Evolutionary conservation across 2,113 vertebrate species (phyloP), one percentile per base, ranked within the genome.

Genomic region (Platichthys flesus): DNA sequence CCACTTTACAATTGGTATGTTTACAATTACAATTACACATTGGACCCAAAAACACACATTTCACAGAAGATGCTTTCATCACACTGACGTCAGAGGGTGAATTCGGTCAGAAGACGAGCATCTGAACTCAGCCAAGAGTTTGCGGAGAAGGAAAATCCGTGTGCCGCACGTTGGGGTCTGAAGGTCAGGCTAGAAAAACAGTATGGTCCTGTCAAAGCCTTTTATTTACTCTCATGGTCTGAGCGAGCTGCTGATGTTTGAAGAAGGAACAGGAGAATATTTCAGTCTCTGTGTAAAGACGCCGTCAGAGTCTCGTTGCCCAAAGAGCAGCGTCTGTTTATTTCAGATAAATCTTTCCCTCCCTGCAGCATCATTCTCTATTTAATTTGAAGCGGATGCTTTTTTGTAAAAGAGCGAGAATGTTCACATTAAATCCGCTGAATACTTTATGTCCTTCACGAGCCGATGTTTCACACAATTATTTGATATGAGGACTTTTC

Each of bases 321-420:
- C 71, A 71, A 49, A 87, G 88, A 88, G 67, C 52, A 26, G 28
- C 23, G 82, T 82, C 84, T 93, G 92, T 89, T 93, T 92, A 81
- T 88, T 84, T 28, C 84, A 79, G 90, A 94, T 94, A 94, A 92
- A 92, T 93, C 82, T 82, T 31, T 9, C 51, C 85, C 82, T 61
- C 84, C 87, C 83, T 55, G 31, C 13, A 84, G 88, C 88, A 86
- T 82, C 66, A 69, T 62, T 78, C 77, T 69, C 76, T 73, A 79
- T 87, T 55, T 84, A 85, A 91, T 70, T 91, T 89, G 68, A 83
- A 86, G 56, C 76, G 75, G 74, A 73, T 80, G 71, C 74, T 47
- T 64, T 64, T 63, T 42, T 8, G 9, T 21, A 2, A 24, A 54
- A 76, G 37, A 71, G n/a, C 67, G 49, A 66, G 59, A 73, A 69